Evolutionary conservation across 2,797 vertebrate genomes (phyloP).

Genomic region (Spatula clypeata): DNA sequence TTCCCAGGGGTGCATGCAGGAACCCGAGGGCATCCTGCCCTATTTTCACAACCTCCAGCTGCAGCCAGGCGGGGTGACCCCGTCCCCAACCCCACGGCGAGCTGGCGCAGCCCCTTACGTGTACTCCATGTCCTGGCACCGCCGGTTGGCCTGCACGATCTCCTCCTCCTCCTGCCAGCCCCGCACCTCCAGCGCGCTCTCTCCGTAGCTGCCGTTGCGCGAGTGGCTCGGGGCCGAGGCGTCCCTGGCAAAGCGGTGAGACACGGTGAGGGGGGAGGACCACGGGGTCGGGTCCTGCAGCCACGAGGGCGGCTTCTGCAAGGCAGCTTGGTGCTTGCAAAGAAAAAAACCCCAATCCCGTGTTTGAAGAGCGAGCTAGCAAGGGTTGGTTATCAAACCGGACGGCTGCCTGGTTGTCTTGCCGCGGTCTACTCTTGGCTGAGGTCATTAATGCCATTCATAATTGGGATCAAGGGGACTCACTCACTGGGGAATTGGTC

Average conservation of each 20-base stretch:
- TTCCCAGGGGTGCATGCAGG: not conserved
- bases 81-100: not conserved
- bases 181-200: constrained; percentile 83
- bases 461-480: not conserved
- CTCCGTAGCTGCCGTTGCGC: constrained; percentile 86
- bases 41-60: not conserved
- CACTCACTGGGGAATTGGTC: not conserved
- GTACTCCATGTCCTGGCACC: constrained; percentile 91
- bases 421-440: not conserved
- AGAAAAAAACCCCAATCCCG: not conserved
- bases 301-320: not conserved
- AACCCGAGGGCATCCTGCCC: not conserved
- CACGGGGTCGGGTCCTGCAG: not conserved
- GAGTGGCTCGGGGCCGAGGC: constrained; percentile 86
- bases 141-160: constrained; percentile 84
- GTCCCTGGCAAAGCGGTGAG: constrained; percentile 78
- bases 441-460: not conserved
- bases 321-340: not conserved
- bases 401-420: not conserved
- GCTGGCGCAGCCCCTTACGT: constrained; percentile 79
- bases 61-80: not conserved
- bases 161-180: constrained; percentile 90
- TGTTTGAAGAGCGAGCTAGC: fast-evolving
- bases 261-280: fast-evolving
- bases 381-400: fast-evolving